Percentiles rank a stretch among this genome's conserved stretches.
These are phyloP conservation scores for Drosophila multiciliata DNA, from an alignment of 2,888 invertebrate genomes.

Conservation along the genomic window DNA sequence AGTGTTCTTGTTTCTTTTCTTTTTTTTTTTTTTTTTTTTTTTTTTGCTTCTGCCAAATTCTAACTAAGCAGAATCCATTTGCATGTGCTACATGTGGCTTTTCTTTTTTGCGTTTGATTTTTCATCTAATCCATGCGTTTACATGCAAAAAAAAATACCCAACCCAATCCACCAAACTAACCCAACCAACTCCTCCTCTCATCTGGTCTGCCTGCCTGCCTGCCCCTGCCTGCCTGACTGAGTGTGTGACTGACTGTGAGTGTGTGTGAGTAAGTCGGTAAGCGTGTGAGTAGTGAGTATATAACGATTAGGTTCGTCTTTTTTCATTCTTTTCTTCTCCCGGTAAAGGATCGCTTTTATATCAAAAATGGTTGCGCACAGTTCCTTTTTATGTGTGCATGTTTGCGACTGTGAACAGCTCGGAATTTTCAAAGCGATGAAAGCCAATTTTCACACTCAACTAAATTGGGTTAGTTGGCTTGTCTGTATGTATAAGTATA, in stretches of 20 bases:
- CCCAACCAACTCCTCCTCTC: not conserved
- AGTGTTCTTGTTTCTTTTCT: not conserved
- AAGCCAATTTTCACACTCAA: conserved; percentile 80
- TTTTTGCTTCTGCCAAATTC: conserved; percentile 26
- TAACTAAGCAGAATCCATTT: conserved; percentile 70
- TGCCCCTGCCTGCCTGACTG: conserved; percentile 14
- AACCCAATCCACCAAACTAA: conserved; percentile 1
- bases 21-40: conserved; percentile 3
- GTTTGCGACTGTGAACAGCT: conserved; percentile 61
- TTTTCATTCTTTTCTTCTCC: conserved; percentile 23
- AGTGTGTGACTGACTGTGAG: conserved; percentile 29
- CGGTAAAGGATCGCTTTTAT: conserved; percentile 41
- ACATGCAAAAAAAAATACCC: conserved; percentile 43
- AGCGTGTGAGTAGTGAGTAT: conserved; percentile 43
- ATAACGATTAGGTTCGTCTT: conserved; percentile 48
- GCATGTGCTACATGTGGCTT: conserved; percentile 55
- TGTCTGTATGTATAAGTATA: conserved; percentile 2
- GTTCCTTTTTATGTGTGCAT: conserved; percentile 40
- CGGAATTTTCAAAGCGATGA: conserved; percentile 74
- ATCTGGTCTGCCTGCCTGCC: conserved; percentile 7
- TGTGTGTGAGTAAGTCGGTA: conserved; percentile 32
- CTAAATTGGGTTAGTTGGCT: conserved; percentile 74
- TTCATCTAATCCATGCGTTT: conserved; percentile 75
- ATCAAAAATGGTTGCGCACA: conserved; percentile 61
- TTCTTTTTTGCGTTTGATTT: conserved; percentile 60